phyloP scores from a whole-genome alignment of 2,113 vertebrate species.

The Euleptes europaea region DNA sequence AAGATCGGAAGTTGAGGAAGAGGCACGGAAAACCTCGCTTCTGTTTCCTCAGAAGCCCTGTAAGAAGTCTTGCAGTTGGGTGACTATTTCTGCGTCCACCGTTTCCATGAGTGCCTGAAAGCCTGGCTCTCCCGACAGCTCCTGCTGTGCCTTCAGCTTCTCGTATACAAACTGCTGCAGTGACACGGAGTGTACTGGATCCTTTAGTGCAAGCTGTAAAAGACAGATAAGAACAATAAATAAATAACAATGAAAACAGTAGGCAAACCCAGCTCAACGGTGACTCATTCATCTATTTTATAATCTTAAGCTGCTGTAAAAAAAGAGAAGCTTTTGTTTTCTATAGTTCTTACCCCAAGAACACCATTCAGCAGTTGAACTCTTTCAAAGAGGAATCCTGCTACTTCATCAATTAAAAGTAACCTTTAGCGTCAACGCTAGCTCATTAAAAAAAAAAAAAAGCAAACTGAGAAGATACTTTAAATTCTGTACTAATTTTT shows the following conservation, averaged over 20 bases:
- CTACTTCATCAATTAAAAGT: constrained; percentile 10
- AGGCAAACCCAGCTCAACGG: not conserved
- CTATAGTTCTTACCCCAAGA: not conserved
- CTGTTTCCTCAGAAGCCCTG: constrained; percentile 80
- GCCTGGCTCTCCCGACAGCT: constrained; percentile 86
- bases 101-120: constrained; percentile 96
- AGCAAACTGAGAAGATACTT: not conserved
- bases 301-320: constrained; percentile 14
- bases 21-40: not conserved
- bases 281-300: not conserved
- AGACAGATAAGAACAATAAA: constrained; percentile 50
- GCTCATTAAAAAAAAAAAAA: no score
- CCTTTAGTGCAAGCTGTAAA: constrained; percentile 89
- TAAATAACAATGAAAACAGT: constrained; percentile 21
- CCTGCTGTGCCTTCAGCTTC: constrained; percentile 95
- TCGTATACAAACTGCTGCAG: constrained; percentile 94
- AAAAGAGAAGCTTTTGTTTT: not conserved
- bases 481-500: not conserved
- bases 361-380: not conserved
- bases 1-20: constrained; percentile 25
- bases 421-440: not conserved
- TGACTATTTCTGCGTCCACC: constrained; percentile 92
- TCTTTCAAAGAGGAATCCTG: constrained; percentile 5
- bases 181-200: constrained; percentile 93
- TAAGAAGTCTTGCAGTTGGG: constrained; percentile 94